phyloP scores from a whole-genome alignment of 64 coral and sea anemone species.

The Orbicella faveolata region DNA sequence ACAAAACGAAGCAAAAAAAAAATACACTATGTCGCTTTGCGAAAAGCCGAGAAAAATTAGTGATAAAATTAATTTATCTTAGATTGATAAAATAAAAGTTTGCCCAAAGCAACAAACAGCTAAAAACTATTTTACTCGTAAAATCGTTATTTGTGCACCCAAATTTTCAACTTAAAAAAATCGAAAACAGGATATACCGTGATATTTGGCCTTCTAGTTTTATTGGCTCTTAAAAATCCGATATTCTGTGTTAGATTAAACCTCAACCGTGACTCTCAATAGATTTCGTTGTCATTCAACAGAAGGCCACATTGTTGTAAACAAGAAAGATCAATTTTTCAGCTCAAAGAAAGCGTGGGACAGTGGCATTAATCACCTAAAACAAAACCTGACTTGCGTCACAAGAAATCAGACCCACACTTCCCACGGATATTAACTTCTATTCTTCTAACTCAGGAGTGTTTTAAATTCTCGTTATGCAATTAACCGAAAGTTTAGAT shows the following conservation, averaged over 20 bases:
- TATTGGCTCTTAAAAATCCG: slow-evolving; percentile 25
- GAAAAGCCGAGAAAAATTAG: neutral
- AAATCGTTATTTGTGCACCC: neutral
- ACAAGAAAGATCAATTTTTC: too few species aligned
- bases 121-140: neutral
- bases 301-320: neutral
- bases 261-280: neutral
- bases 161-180: too few species aligned
- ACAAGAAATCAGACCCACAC: neutral
- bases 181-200: neutral
- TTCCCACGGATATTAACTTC: slow-evolving; percentile 23
- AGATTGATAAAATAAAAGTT: too few species aligned
- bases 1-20: neutral
- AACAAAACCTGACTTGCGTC: neutral
- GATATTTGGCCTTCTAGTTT: neutral
- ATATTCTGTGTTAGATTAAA: neutral
- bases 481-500: slow-evolving; percentile 24
- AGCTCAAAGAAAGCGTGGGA: too few species aligned
- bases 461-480: slow-evolving; percentile 24
- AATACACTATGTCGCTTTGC: neutral
- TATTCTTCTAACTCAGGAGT: slow-evolving; percentile 12
- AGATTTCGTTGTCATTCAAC: neutral
- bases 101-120: too few species aligned
- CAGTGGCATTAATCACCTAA: neutral
- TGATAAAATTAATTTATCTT: neutral